Percentiles rank a stretch among this genome's conserved stretches.
Evolutionary conservation across 2,797 vertebrate genomes (phyloP).

Genomic region (Pseudocheirus occidentalis): DNA sequence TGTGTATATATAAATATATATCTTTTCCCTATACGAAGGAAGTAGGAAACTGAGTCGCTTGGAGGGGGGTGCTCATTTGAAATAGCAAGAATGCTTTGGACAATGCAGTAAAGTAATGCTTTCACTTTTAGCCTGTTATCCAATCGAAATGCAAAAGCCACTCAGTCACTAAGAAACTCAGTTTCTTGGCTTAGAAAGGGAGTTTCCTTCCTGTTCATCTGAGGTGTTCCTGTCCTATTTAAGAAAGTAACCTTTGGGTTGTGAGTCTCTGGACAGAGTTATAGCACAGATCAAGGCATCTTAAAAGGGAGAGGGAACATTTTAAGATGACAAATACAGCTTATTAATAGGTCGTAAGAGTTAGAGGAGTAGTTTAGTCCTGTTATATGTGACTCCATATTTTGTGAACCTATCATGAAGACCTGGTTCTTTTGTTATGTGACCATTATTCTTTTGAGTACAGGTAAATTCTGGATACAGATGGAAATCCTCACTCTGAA

Average conservation of each 20-base stretch:
- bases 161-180: neutral
- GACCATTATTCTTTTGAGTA: conserved; percentile 33
- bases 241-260: neutral
- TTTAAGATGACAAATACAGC: neutral
- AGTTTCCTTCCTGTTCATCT: neutral
- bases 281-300: neutral
- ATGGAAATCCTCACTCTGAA: neutral
- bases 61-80: neutral
- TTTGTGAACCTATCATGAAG: neutral
- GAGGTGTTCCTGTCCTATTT: neutral
- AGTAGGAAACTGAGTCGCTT: neutral
- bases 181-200: neutral
- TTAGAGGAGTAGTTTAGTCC: neutral
- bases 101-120: neutral
- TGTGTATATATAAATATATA: too few species aligned
- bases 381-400: neutral
- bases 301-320: neutral
- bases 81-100: neutral
- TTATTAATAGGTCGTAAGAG: neutral
- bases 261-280: neutral
- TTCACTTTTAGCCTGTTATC: neutral
- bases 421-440: neutral
- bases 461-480: neutral
- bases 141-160: neutral
- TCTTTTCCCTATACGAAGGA: too few species aligned